Evolutionary conservation across 2,797 vertebrate genomes (phyloP).

Genomic region (Enteromius treurensis): DNA sequence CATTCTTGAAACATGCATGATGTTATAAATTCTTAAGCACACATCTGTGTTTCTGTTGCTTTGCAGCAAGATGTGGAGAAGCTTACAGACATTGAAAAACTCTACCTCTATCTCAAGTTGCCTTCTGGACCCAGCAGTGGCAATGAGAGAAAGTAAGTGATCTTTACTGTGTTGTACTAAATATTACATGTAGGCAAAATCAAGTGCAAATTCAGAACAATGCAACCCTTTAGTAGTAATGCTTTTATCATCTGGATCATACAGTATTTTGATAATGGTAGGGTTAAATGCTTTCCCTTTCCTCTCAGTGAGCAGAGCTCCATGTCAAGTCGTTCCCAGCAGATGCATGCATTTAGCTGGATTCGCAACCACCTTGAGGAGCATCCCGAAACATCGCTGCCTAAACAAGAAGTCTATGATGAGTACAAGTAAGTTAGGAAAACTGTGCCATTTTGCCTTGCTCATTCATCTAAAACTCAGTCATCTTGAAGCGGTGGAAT

Average conservation of each 20-base stretch:
- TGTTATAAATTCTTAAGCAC: not conserved
- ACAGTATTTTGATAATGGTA: not conserved
- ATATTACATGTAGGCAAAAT: not conserved
- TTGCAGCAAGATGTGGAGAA: slow-evolving; percentile 92
- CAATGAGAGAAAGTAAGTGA: slow-evolving; percentile 83
- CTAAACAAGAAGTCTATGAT: slow-evolving; percentile 98
- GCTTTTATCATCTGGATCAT: not conserved
- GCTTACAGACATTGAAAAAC: slow-evolving; percentile 95
- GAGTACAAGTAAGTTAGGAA: slow-evolving; percentile 92
- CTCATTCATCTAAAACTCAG: not conserved
- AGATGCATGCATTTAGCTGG: slow-evolving; percentile 97
- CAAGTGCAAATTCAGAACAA: not conserved
- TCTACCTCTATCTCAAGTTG: slow-evolving; percentile 95
- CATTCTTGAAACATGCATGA: not conserved
- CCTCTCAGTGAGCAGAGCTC: slow-evolving; percentile 87
- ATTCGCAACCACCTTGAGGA: slow-evolving; percentile 96
- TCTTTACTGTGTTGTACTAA: not conserved
- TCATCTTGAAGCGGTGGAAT: not conserved
- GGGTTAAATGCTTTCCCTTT: not conserved
- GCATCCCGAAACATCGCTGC: slow-evolving; percentile 96
- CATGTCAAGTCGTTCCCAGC: slow-evolving; percentile 94
- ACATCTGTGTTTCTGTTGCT: slow-evolving; percentile 22
- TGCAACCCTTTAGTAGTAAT: not conserved
- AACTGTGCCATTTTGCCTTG: not conserved
- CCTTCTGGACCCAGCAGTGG: slow-evolving; percentile 90